Conservation (phyloP, 2,888 invertebrate species). For the Athripsodes cinereus region DNA sequence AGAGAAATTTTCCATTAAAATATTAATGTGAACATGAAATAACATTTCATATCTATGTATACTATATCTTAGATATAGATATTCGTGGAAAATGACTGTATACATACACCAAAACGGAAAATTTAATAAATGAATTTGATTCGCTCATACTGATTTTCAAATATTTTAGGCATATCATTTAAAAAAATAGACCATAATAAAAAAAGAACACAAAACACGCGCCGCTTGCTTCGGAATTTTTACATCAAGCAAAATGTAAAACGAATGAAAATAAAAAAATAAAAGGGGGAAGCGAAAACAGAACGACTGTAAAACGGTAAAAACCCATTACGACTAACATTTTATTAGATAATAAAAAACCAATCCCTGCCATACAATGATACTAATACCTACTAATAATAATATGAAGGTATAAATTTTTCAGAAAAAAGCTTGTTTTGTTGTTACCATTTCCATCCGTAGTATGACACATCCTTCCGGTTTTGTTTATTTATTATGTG, state of each 20-base stretch:
- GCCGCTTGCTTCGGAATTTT: conserved; percentile 5
- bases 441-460: conserved; percentile 12
- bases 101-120: no score
- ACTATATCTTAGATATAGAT: no score
- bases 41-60: no score
- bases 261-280: not conserved
- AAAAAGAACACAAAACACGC: not conserved
- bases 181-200: no score
- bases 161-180: no score
- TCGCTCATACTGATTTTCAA: no score
- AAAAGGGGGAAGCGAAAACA: not conserved
- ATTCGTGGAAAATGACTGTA: no score
- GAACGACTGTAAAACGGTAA: conserved; percentile 23
- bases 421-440: conserved; percentile 11
- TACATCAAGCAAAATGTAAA: conserved; percentile 8
- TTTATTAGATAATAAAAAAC: conserved; percentile 25
- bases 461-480: conserved; percentile 7
- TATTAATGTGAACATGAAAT: no score
- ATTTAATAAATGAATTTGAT: no score
- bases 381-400: no score
- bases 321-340: conserved; percentile 25
- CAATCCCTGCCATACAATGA: conserved; percentile 19
- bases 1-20: no score
- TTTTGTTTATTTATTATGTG: conserved; percentile 4
- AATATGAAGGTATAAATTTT: conserved; percentile 8